A percentile compares a stretch with the other conserved stretches of the same genome.
Conservation (phyloP, 2,113 vertebrate species). For the Andinoacara biseriatus region DNA sequence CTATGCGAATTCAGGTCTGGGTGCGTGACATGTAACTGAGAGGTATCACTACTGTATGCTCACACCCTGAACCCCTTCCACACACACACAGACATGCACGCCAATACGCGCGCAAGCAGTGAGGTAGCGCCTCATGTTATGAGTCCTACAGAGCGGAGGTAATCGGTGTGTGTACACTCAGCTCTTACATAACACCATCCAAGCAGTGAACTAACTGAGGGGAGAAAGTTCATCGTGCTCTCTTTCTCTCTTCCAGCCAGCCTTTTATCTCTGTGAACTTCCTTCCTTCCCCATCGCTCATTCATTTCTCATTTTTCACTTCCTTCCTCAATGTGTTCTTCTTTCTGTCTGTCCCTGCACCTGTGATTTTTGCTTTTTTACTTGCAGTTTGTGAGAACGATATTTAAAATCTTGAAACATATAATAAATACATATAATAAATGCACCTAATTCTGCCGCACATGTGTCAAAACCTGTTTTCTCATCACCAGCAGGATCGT, state of each 20-base stretch:
- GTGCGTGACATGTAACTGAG: slow-evolving; percentile 41
- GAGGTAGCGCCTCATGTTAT: slow-evolving; percentile 50
- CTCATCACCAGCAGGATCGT: not conserved
- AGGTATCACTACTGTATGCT: slow-evolving; percentile 29
- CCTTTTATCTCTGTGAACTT: slow-evolving; percentile 63
- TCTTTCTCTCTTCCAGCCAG: slow-evolving; percentile 45
- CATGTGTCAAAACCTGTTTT: not conserved
- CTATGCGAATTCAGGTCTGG: slow-evolving; percentile 21
- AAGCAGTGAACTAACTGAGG: slow-evolving; percentile 51
- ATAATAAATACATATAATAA: not conserved
- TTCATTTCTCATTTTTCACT: slow-evolving; percentile 52
- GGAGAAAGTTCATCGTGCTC: slow-evolving; percentile 63
- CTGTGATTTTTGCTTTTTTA: slow-evolving; percentile 3
- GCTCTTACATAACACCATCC: slow-evolving; percentile 71
- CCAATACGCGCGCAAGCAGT: slow-evolving; percentile 3
- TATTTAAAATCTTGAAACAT: not conserved
- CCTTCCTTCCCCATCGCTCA: slow-evolving; percentile 57
- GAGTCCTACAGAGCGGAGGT: slow-evolving; percentile 62
- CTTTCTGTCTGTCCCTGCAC: slow-evolving; percentile 2
- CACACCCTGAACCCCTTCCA: not conserved
- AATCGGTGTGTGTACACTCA: slow-evolving; percentile 64
- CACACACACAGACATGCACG: slow-evolving; percentile 8
- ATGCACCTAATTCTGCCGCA: not conserved
- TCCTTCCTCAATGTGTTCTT: slow-evolving; percentile 21
- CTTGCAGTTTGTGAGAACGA: not conserved